phyloP scores from a whole-genome alignment of 2,113 vertebrate genomes.

The Pimephales promelas region DNA sequence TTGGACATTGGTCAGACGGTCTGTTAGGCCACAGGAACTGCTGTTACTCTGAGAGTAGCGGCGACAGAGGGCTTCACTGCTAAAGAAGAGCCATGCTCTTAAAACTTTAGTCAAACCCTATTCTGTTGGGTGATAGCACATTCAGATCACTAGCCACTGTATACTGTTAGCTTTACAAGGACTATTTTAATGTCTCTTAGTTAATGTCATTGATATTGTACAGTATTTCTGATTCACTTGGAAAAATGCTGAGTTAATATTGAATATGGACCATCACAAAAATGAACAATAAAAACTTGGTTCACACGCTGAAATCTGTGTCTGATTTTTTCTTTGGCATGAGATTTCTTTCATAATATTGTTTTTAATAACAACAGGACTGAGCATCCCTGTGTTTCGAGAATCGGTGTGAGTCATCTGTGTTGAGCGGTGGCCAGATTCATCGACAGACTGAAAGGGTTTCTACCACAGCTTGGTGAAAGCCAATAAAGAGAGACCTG shows the following conservation, averaged over 20 bases:
- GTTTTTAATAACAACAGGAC: background rate
- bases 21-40: background rate
- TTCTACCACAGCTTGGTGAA: conserved; percentile 5
- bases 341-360: background rate
- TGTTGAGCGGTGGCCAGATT: background rate
- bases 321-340: conserved; percentile 1
- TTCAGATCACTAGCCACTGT: conserved; percentile 40
- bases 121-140: conserved; percentile 48
- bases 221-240: conserved; percentile 61
- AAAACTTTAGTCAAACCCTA: conserved; percentile 32
- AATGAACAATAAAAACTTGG: conserved; percentile 56
- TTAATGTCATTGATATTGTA: conserved; percentile 63
- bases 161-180: conserved; percentile 51
- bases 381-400: background rate
- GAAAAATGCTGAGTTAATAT: conserved; percentile 42
- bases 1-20: conserved; percentile 25
- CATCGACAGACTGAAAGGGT: background rate
- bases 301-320: conserved; percentile 44
- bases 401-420: background rate
- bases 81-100: conserved; percentile 27
- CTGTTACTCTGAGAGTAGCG: conserved; percentile 19
- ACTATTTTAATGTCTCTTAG: conserved; percentile 51
- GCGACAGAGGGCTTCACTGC: background rate
- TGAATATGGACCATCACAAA: conserved; percentile 52
- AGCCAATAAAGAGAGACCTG: conserved; percentile 8